These are phyloP conservation scores for Oceanodroma leucorhoa DNA, from an alignment of 2,797 vertebrate species.

Conservation along the genomic window DNA sequence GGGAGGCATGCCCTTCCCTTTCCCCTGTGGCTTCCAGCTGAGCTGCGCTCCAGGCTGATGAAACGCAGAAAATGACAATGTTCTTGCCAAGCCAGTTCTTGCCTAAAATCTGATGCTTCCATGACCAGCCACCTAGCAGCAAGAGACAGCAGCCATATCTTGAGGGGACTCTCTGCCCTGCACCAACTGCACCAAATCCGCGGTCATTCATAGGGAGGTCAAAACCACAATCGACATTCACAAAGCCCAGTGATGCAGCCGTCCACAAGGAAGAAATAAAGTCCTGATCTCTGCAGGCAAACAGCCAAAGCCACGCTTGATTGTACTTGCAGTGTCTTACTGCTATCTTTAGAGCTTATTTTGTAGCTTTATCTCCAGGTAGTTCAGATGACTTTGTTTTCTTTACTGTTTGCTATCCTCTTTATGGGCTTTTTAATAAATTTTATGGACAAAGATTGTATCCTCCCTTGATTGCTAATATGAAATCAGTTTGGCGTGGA, in stretches of 20 bases:
- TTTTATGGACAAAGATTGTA: background rate
- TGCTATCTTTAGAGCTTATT: background rate
- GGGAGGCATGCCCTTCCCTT: background rate
- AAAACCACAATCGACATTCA: background rate
- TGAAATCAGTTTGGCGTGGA: background rate
- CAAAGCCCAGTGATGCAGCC: accelerated
- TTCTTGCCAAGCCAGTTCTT: background rate
- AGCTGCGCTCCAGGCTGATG: background rate
- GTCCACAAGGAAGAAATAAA: background rate
- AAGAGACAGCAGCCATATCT: background rate
- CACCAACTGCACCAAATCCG: background rate
- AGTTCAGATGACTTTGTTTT: background rate
- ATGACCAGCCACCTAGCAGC: background rate
- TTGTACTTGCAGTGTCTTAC: background rate
- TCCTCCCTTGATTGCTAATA: background rate
- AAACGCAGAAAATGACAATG: background rate
- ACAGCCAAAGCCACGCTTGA: background rate
- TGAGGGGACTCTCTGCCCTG: background rate
- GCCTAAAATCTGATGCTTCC: background rate
- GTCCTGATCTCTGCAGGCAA: background rate
- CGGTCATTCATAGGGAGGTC: accelerated
- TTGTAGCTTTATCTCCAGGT: background rate
- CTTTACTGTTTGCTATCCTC: background rate
- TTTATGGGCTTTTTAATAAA: background rate
- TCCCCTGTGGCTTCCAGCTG: background rate